A percentile compares a stretch with the other conserved stretches of the same genome.
Conservation (phyloP, 2,113 vertebrate genomes). For the Grammomys dolichurus region DNA sequence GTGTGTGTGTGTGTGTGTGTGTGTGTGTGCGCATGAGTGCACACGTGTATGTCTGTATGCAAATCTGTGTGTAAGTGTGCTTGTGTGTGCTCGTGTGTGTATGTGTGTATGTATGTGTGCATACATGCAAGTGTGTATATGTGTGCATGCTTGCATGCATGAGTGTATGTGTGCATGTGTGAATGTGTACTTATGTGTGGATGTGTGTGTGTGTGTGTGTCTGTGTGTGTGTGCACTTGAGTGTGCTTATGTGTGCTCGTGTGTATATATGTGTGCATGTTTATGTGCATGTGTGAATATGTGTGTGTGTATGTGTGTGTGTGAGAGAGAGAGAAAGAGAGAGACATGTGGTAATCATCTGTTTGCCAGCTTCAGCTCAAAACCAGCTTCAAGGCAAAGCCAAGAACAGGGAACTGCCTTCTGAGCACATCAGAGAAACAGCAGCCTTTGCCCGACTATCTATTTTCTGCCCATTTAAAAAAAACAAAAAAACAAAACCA, state of each 20-base stretch:
- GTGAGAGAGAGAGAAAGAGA: neutral
- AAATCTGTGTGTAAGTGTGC: no score
- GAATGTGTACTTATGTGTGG: no score
- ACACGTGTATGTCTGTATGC: no score
- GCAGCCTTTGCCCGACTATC: constrained; percentile 81
- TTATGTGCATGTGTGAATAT: neutral
- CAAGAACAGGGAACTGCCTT: constrained; percentile 78
- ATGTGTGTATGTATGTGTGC: rapidly evolving
- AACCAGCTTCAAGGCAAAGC: constrained; percentile 68
- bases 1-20: neutral
- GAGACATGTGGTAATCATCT: constrained; percentile 78
- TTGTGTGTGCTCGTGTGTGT: constrained; percentile 14
- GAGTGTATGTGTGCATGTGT: neutral
- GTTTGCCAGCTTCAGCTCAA: constrained; percentile 79
- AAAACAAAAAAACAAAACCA: constrained; percentile 44
- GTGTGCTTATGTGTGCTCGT: neutral
- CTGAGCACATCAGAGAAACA: constrained; percentile 84
- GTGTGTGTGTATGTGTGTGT: neutral
- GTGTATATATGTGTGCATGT: neutral
- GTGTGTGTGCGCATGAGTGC: neutral
- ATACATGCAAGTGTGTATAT: neutral
- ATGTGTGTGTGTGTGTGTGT: neutral
- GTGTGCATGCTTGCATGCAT: neutral
- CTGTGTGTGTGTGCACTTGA: no score
- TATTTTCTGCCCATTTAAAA: constrained; percentile 80